Conservation (phyloP, 2,888 invertebrate genomes). For the Ornithoptera alexandrae region DNA sequence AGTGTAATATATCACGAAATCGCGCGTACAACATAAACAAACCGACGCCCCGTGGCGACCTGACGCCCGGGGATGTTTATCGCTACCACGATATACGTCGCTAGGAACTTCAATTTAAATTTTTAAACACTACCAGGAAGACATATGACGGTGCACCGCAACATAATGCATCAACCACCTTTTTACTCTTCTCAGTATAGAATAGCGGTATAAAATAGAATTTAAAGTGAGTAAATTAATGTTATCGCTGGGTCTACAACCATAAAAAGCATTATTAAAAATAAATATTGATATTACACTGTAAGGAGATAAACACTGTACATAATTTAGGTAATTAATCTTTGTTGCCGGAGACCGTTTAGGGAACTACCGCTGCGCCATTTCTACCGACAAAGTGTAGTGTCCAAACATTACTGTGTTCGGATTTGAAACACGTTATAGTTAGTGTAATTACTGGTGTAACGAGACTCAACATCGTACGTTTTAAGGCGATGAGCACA, state of each 20-base stretch:
- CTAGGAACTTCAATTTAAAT: conserved; percentile 58
- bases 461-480: too few species aligned
- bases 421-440: too few species aligned
- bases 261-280: neutral
- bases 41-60: conserved; percentile 41
- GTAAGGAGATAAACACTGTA: too few species aligned
- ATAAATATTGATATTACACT: too few species aligned
- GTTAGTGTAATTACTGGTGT: too few species aligned
- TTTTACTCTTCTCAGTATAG: neutral
- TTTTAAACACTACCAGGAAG: conserved; percentile 55
- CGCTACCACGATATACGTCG: conserved; percentile 54
- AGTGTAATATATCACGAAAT: conserved; percentile 48
- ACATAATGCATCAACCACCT: conserved; percentile 9
- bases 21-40: conserved; percentile 51
- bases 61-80: conserved; percentile 66
- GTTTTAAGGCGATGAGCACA: too few species aligned
- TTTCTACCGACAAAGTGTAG: too few species aligned
- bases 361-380: too few species aligned
- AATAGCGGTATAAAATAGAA: neutral
- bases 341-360: too few species aligned
- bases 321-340: too few species aligned
- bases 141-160: conserved; percentile 25
- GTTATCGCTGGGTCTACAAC: neutral
- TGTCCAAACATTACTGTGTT: too few species aligned
- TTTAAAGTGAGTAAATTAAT: neutral